Evolutionary conservation across 2,888 invertebrate species (phyloP).

Genomic region (Drosophila peninsularis): DNA sequence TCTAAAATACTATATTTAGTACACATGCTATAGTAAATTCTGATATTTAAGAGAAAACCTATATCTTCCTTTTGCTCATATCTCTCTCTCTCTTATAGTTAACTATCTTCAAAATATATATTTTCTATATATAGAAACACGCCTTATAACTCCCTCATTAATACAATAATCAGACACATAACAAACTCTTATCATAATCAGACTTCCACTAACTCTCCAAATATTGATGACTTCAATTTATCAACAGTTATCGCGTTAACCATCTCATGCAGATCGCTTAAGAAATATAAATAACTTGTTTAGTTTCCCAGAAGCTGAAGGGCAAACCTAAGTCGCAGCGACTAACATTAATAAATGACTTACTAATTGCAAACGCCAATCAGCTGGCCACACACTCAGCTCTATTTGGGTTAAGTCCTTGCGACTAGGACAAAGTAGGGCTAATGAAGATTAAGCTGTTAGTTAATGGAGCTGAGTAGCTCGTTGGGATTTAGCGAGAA

Average conservation of each 20-base stretch:
- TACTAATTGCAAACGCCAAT: conserved; percentile 53
- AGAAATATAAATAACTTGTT: conserved; percentile 17
- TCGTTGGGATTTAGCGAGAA: conserved; percentile 39
- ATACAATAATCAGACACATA: no score
- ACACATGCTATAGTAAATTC: no score
- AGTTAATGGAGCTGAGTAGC: neutral
- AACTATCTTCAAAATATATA: no score
- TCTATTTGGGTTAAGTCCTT: neutral
- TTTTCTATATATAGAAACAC: no score
- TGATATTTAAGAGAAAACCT: no score
- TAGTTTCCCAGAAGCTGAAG: conserved; percentile 20
- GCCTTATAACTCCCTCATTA: neutral
- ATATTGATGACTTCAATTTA: conserved; percentile 6
- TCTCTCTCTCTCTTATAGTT: no score
- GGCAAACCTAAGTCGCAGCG: conserved; percentile 25
- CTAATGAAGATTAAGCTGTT: conserved; percentile 69
- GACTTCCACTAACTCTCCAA: neutral
- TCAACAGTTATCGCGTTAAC: conserved; percentile 3
- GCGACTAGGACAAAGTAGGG: conserved; percentile 14
- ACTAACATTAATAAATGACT: conserved; percentile 61
- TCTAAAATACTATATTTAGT: no score
- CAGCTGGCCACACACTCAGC: conserved; percentile 56
- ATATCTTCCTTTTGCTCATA: neutral
- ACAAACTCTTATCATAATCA: no score
- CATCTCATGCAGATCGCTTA: neutral